These are phyloP conservation scores for Eumerus sabulonum DNA, from an alignment of 2,888 invertebrate species.

Conservation along the genomic window DNA sequence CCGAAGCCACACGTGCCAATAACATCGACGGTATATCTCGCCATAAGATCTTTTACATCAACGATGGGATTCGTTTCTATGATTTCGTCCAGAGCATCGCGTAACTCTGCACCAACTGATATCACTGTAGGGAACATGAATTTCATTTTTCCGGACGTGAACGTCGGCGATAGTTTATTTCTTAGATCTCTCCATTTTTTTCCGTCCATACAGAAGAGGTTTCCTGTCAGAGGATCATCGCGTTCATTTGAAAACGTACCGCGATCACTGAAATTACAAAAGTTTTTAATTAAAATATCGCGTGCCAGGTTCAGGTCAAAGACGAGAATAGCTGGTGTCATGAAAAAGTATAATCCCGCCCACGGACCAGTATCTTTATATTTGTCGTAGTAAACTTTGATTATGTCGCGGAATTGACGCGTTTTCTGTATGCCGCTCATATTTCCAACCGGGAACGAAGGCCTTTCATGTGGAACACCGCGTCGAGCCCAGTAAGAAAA, in stretches of 20 bases:
- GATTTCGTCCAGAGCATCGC: slow-evolving; percentile 4
- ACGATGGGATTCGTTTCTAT: slow-evolving; percentile 71
- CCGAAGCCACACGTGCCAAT: slow-evolving; percentile 80
- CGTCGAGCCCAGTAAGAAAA: slow-evolving; percentile 70
- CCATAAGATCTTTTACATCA: slow-evolving; percentile 77
- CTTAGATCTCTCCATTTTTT: slow-evolving; percentile 77
- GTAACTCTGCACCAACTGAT: slow-evolving; percentile 71
- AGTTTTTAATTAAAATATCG: slow-evolving; percentile 73
- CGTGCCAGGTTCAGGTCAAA: slow-evolving; percentile 75
- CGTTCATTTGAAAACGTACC: slow-evolving; percentile 74
- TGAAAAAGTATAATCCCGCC: slow-evolving; percentile 74
- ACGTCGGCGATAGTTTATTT: slow-evolving; percentile 72
- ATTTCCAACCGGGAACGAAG: slow-evolving; percentile 70
- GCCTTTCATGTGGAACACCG: slow-evolving; percentile 70
- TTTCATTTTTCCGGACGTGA: slow-evolving; percentile 73
- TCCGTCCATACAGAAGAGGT: slow-evolving; percentile 78
- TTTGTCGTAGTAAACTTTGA: slow-evolving; percentile 72
- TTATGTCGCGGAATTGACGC: slow-evolving; percentile 70
- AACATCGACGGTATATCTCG: slow-evolving; percentile 80
- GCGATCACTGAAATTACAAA: slow-evolving; percentile 74
- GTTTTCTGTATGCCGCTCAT: slow-evolving; percentile 62
- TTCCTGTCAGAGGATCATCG: slow-evolving; percentile 77
- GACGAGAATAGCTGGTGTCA: slow-evolving; percentile 73
- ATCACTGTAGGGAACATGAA: slow-evolving; percentile 73
- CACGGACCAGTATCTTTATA: slow-evolving; percentile 73